phyloP scores from a whole-genome alignment of 2,888 invertebrate species.

The Anthrax anthrax region DNA sequence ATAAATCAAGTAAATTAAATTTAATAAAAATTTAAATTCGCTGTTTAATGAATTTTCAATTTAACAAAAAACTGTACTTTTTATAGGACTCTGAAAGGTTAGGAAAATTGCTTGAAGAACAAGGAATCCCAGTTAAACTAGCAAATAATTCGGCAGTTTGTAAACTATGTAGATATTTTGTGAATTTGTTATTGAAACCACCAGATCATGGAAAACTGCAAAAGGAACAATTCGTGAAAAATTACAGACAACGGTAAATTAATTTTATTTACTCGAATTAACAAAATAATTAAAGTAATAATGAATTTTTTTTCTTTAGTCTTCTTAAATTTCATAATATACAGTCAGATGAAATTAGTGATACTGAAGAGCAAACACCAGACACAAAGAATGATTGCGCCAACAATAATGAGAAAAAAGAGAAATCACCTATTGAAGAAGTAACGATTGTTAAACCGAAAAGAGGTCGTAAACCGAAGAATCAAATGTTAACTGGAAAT shows the following conservation, averaged over 20 bases:
- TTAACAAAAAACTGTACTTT: neutral
- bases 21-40: too few species aligned
- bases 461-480: constrained; percentile 33
- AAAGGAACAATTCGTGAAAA: constrained; percentile 33
- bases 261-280: neutral
- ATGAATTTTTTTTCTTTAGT: constrained; percentile 30
- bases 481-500: constrained; percentile 5
- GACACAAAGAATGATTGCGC: constrained; percentile 21
- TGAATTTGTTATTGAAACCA: constrained; percentile 52
- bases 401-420: constrained; percentile 16
- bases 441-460: constrained; percentile 22
- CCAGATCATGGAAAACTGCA: constrained; percentile 37
- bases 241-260: constrained; percentile 47
- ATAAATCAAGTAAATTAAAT: constrained; percentile 39
- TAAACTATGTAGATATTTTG: constrained; percentile 67
- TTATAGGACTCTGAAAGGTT: constrained; percentile 39
- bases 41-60: neutral
- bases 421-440: constrained; percentile 20
- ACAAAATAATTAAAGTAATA: neutral
- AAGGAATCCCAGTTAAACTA: constrained; percentile 54
- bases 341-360: constrained; percentile 35
- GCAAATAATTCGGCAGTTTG: constrained; percentile 58
- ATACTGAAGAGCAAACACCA: constrained; percentile 13
- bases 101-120: constrained; percentile 42
- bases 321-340: constrained; percentile 62